phyloP scores from a whole-genome alignment of 2,113 vertebrate species.

The Lepidothrix coronata region DNA sequence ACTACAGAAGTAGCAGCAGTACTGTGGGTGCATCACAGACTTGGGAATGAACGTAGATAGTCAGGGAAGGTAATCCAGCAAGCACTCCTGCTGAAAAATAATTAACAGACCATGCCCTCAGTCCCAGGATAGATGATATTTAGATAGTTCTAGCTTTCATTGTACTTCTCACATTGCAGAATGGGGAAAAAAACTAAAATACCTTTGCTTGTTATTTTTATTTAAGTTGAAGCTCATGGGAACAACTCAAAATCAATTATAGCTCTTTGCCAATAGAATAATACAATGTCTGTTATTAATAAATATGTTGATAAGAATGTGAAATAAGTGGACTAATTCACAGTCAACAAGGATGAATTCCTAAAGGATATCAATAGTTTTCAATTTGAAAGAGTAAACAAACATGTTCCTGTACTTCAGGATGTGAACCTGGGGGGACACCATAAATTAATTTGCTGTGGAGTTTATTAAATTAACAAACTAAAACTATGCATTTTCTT shows the following conservation, averaged over 20 bases:
- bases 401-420: not conserved
- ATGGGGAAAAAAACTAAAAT: not conserved
- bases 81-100: not conserved
- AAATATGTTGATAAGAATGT: not conserved
- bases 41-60: not conserved
- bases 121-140: not conserved
- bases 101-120: not conserved
- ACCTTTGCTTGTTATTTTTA: not conserved
- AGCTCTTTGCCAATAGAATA: not conserved
- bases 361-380: constrained; percentile 61
- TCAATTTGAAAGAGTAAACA: constrained; percentile 34
- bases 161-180: not conserved
- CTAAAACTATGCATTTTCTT: not conserved
- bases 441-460: constrained; percentile 12
- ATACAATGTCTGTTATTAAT: not conserved
- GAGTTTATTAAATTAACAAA: constrained; percentile 22
- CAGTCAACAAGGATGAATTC: not conserved
- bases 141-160: not conserved
- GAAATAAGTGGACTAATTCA: constrained; percentile 7
- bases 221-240: not conserved
- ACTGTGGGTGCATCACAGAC: fast-evolving
- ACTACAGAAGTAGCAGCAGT: not conserved
- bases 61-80: not conserved
- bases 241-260: not conserved
- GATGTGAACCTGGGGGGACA: not conserved